Percentiles rank a stretch among this genome's conserved stretches.
Conservation (phyloP, 2,797 vertebrate genomes). For the Ctenochaetus hawaiiensis region DNA sequence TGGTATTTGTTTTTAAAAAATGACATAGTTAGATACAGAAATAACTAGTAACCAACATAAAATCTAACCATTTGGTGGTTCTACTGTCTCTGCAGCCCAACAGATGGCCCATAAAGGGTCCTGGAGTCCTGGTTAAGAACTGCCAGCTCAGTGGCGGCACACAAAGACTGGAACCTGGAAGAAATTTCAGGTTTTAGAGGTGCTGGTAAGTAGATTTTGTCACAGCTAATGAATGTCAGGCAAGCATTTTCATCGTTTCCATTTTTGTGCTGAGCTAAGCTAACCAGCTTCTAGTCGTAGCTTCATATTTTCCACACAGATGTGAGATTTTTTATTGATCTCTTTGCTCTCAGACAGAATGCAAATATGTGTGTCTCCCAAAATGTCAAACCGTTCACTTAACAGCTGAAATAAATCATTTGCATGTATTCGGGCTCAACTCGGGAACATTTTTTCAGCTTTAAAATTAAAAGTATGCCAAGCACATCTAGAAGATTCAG, state of each 20-base stretch:
- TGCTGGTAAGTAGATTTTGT: background rate
- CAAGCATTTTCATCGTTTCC: background rate
- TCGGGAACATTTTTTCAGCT: slow-evolving; percentile 31
- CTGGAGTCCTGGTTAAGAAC: too few species aligned
- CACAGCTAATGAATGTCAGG: background rate
- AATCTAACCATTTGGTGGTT: too few species aligned
- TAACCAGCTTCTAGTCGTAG: background rate
- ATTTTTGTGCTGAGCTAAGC: slow-evolving; percentile 20
- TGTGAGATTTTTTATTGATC: background rate
- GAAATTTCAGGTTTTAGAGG: background rate
- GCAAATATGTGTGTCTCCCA: background rate
- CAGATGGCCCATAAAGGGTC: too few species aligned
- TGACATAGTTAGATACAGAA: too few species aligned
- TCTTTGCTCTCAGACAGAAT: background rate
- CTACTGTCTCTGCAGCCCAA: too few species aligned
- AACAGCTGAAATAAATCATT: slow-evolving; percentile 17
- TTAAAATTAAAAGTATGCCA: slow-evolving; percentile 54
- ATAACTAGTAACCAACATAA: too few species aligned
- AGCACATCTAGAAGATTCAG: slow-evolving; percentile 63
- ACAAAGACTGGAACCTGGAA: background rate
- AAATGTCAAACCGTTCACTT: slow-evolving; percentile 12
- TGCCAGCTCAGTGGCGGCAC: background rate
- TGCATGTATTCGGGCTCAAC: background rate
- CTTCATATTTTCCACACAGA: background rate
- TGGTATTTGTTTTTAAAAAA: too few species aligned